Evolutionary conservation across 2,113 vertebrate species (phyloP), one percentile per base, ranked within the genome.

Genomic region (Rhegmatorhina hoffmannsi): DNA sequence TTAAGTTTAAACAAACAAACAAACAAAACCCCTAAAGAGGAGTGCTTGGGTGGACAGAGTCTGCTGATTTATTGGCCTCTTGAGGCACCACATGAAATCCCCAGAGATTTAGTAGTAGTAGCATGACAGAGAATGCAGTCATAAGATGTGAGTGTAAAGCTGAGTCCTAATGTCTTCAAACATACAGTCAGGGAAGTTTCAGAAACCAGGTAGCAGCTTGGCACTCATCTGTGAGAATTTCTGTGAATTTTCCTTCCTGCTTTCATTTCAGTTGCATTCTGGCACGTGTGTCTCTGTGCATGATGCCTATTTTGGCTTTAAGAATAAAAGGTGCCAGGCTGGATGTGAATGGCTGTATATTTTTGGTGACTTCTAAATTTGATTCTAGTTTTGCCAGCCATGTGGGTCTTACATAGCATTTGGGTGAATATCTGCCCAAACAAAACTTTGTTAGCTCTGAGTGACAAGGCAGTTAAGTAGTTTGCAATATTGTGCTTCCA

Each of bases 211-310:
- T 38, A 38, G 53, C 58, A 77, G 26, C 16, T 36, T 73, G 38
- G 31, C 34, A 66, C 46, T 83, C 12, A 33, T 24, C 28, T 26
- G 5, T 64, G 40, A 24, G 14, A 79, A 55, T 56, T 69, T 13
- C 13, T 3, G 5, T 47, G 19, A 43, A 66, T 78, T 78, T 88
- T 85, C 60, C 44, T 25, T 50, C 9, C 46, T 55, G 21, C 19
- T 34, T 84, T 64, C 17, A 50, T 44, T 78, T 62, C 62, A 63
- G 47, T 7, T 58, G 13, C 7, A 8, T 58, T 63, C 18, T 79
- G 76, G 38, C 29, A 14, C 0, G 0, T 19, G 3, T 52, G 13
- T 58, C 31, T 53, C 1, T n/a, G 19, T 56, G 33, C 13, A 33
- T 17, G 12, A 47, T 34, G 11, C 23, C 23, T 66, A 0, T 55